Evolutionary conservation across 2,888 invertebrate genomes (phyloP), one percentile per base, ranked within the genome.

Genomic region (Drosophila kuntzei): DNA sequence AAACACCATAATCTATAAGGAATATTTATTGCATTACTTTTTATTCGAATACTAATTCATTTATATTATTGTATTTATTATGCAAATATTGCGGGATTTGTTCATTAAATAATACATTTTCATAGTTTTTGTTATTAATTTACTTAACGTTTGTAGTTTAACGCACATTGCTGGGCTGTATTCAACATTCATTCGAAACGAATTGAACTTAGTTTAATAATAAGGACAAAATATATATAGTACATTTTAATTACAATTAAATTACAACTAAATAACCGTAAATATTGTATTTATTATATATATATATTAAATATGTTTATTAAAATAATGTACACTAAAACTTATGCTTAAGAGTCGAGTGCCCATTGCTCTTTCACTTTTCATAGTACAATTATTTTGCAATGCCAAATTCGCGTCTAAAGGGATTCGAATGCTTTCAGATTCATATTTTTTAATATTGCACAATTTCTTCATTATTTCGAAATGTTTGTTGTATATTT

Each of bases 221-320:
- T 67, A 58, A 41, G 74, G 64, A 70, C 71, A 82, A 49, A 69
- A 74, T 65, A 65, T 51, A 66, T 76, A 80, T 79, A 76, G 43
- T 85, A 85, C 78, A 82, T 41, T 61, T 55, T 53, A 79, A 81
- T 84, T 84, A 84, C 63, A 84, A 61, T 59, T 65, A 49, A 75
- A 61, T 82, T 85, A 82, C 82, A 82, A 82, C 85, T 85, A 82
- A 85, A 85, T 82, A 82, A 85, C 85, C 75, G 80, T 82, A 85
- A 68, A 57, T 59, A 27, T 50, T 57, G 51, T 44, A 50, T 62
- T 65, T 36, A 51, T 37, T 20, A 51, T 29, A 53, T 7, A 53
- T 54, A 46, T 59, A 62, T 71, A 65, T 54, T 64, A 46, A 55
- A 50, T 67, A 55, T 46, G 11, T 16, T 39, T 36, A 39, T 60